A percentile compares a stretch with the other conserved stretches of the same genome.
phyloP scores from a whole-genome alignment of 2,888 invertebrate species.

The Archaeoteleia sp. region DNA sequence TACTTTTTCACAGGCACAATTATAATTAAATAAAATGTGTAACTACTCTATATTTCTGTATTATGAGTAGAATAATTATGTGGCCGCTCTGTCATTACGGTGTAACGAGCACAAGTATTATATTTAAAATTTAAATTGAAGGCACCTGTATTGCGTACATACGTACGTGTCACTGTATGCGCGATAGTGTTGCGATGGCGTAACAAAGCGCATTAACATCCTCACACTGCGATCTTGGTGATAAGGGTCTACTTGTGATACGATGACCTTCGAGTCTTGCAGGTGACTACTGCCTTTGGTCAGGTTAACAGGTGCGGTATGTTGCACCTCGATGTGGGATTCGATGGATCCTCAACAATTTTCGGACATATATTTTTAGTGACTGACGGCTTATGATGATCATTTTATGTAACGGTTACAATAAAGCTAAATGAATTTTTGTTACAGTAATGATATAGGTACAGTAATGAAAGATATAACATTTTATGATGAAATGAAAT shows the following conservation, averaged over 20 bases:
- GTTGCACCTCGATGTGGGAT: conserved; percentile 52
- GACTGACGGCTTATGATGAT: too few species aligned
- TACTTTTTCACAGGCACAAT: too few species aligned
- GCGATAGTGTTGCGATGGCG: conserved; percentile 22
- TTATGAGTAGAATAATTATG: conserved; percentile 6
- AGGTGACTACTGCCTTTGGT: conserved; percentile 47
- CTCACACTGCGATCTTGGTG: conserved; percentile 36
- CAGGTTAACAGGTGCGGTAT: conserved; percentile 53
- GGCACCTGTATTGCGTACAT: conserved; percentile 36
- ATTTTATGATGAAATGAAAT: too few species aligned
- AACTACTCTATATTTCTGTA: too few species aligned
- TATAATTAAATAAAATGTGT: too few species aligned
- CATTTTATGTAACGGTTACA: too few species aligned
- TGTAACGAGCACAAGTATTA: conserved; percentile 11
- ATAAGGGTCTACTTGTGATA: conserved; percentile 51
- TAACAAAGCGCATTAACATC: conserved; percentile 46
- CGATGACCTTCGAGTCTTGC: conserved; percentile 51
- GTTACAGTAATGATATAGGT: too few species aligned
- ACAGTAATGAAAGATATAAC: too few species aligned
- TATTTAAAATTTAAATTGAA: conserved; percentile 37
- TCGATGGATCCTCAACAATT: too few species aligned
- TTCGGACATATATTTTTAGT: too few species aligned
- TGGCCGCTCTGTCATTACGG: conserved; percentile 14
- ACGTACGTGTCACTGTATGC: conserved; percentile 4
- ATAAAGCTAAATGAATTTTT: too few species aligned